Evolutionary conservation across 2,888 invertebrate genomes (phyloP).

Genomic region (Drosophila longiperda): DNA sequence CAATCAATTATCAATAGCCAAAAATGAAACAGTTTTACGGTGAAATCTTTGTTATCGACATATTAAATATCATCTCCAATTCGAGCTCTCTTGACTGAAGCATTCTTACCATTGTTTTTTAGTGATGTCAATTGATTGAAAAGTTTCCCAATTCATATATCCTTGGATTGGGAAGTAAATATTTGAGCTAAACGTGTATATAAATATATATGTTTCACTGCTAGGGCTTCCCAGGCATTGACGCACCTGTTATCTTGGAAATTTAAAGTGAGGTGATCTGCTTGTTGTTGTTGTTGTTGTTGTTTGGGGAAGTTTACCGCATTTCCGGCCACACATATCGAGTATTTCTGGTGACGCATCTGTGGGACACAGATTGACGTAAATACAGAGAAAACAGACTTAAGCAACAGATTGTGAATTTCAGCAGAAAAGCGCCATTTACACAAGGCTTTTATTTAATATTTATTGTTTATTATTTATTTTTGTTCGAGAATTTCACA

Average conservation of each 20-base stretch:
- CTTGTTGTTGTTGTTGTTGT: conserved; percentile 8
- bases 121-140: not conserved
- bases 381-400: conserved; percentile 55
- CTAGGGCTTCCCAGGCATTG: conserved; percentile 29
- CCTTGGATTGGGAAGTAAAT: not conserved
- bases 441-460: conserved; percentile 14
- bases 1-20: not conserved
- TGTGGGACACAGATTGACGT: conserved; percentile 39
- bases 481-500: conserved; percentile 41
- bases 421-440: conserved; percentile 43
- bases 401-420: conserved; percentile 44
- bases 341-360: conserved; percentile 61
- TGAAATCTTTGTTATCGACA: not conserved
- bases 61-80: not conserved
- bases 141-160: not conserved
- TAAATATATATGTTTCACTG: conserved; percentile 4
- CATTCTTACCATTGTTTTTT: not conserved
- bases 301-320: conserved; percentile 44
- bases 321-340: conserved; percentile 48
- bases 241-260: conserved; percentile 48
- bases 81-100: not conserved
- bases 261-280: conserved; percentile 17
- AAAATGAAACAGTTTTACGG: not conserved
- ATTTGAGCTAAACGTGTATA: not conserved
- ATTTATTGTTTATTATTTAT: conserved; percentile 8